Evolutionary conservation across 2,113 vertebrate species (phyloP), one percentile per base, ranked within the genome.

Genomic region (Seriola aureovittata): DNA sequence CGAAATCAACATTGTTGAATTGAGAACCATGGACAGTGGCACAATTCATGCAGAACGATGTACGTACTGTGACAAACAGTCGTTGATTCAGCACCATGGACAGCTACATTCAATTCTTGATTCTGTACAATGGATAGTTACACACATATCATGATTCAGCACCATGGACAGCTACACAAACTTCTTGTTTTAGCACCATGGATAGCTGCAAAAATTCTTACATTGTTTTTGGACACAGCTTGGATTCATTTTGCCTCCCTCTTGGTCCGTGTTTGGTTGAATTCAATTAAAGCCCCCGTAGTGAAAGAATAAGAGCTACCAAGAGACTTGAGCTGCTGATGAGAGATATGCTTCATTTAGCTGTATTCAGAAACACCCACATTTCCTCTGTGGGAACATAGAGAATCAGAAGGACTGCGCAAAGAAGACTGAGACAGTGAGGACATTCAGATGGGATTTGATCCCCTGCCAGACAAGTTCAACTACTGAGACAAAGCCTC

Each of bases 401-500:
- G 63, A 48, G 59, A 79, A 86, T 77, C 40, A 19, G n/a, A 82
- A 52, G 42, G 52, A 75, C 42, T 16, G 5, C n/a, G 10, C 40
- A 21, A 25, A 46, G 50, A 55, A 74, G 40, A 72, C 52, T 32
- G 59, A 73, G 21, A 42, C 52, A 5, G 34, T 3, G 10, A 77
- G 38, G 64, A 73, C 71, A 14, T 62, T 64, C 76, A 75, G 44
- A 34, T 71, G 83, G 70, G 78, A 83, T 76, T 58, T 79, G 72
- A 85, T 81, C 74, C 57, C 73, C 8, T 64, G 52, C 48, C 79
- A 84, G 65, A 57, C 64, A 74, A 72, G 88, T 87, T 79, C 84
- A 88, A 69, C 67, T 75, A 57, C 72, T 68, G 42, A 83, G 66
- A 80, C 59, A 75, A 84, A 71, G 67, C 73, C 38, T 34, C 40